Evolutionary conservation across 2,797 vertebrate genomes (phyloP).

Genomic region (Siniperca obscura): DNA sequence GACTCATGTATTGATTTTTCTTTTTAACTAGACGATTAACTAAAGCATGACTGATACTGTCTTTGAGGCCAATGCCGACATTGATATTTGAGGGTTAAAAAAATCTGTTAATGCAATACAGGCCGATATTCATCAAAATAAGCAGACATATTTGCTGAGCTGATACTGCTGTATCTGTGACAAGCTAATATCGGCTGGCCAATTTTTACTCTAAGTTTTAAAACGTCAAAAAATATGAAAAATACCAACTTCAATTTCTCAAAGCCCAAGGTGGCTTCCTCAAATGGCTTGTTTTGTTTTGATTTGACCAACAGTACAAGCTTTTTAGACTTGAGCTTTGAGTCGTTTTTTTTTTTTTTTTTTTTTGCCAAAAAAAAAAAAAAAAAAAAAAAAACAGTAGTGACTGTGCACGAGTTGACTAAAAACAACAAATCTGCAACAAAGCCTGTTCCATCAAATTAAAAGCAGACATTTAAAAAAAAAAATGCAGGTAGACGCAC

Average conservation of each 20-base stretch:
- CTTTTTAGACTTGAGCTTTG: constrained; percentile 8
- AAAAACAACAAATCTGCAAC: constrained; percentile 21
- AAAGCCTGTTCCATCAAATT: background rate
- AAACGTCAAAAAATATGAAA: background rate
- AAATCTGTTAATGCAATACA: background rate
- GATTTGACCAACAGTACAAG: background rate
- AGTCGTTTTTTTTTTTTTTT: background rate
- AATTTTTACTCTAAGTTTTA: background rate
- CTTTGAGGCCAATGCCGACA: background rate
- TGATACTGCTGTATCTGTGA: background rate
- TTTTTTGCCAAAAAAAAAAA: too few species aligned
- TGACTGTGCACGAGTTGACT: background rate
- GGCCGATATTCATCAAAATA: background rate
- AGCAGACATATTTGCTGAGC: background rate
- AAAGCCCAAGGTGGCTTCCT: background rate
- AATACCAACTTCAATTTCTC: background rate
- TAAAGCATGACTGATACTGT: background rate
- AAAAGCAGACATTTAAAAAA: constrained; percentile 35
- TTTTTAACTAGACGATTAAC: background rate
- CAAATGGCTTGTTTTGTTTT: background rate
- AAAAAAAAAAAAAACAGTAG: too few species aligned
- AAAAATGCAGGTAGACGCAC: background rate
- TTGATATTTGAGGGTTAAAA: background rate
- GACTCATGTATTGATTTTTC: background rate
- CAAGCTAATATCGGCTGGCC: background rate